A percentile compares a stretch with the other conserved stretches of the same genome.
These are phyloP conservation scores for Tragelaphus scriptus DNA, from an alignment of 2,113 vertebrate species.

Conservation along the genomic window DNA sequence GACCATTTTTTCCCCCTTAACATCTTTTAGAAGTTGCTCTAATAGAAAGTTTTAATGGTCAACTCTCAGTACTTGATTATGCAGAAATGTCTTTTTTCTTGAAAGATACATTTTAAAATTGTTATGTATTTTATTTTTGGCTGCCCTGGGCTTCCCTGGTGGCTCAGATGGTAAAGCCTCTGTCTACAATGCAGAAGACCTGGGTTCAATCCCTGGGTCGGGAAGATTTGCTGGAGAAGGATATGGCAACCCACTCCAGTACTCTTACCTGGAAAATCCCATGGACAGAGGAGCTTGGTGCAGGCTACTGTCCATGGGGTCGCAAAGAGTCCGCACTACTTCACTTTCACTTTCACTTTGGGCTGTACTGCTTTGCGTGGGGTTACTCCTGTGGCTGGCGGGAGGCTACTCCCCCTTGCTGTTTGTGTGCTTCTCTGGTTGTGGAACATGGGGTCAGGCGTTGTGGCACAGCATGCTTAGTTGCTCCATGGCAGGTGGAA, in stretches of 20 bases:
- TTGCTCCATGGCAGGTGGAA: background rate
- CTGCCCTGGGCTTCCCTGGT: background rate
- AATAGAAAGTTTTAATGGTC: background rate
- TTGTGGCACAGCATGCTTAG: background rate
- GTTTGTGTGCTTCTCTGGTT: background rate
- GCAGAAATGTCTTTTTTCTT: background rate
- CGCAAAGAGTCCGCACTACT: fast-evolving
- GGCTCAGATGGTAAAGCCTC: too few relatives aligned
- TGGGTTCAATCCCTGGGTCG: too few relatives aligned
- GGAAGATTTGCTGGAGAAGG: too few relatives aligned
- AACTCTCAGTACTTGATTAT: background rate
- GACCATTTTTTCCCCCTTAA: background rate
- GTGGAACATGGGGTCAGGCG: fast-evolving
- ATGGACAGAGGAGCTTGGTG: too few relatives aligned
- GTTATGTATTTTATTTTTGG: background rate
- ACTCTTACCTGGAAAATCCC: too few relatives aligned
- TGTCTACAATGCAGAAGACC: too few relatives aligned
- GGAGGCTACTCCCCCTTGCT: background rate
- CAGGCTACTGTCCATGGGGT: too few relatives aligned
- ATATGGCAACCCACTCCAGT: too few relatives aligned
- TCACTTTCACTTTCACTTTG: too few relatives aligned
- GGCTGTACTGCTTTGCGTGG: fast-evolving
- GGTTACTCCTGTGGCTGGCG: fast-evolving
- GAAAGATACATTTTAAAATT: background rate
- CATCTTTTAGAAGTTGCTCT: background rate